Evolutionary conservation across 2,888 invertebrate species (phyloP).

Genomic region (Lottia scabra): DNA sequence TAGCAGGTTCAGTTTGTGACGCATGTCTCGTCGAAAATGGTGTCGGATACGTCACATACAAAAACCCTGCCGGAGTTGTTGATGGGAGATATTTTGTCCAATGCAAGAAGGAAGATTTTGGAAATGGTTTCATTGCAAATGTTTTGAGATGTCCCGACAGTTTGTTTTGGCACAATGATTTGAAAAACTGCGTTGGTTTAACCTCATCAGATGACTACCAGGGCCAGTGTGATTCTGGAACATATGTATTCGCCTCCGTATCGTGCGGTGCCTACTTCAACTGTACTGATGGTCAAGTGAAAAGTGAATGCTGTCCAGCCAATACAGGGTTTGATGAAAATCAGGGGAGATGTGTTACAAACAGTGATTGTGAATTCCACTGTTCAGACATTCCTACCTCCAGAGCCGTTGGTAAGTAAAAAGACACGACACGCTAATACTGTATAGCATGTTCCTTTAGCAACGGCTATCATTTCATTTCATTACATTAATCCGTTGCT

Average conservation of each 20-base stretch:
- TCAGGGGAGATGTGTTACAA: not conserved
- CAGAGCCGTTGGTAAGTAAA: too few relatives aligned
- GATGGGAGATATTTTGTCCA: not conserved
- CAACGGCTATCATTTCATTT: too few relatives aligned
- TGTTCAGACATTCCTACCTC: not conserved
- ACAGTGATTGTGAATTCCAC: not conserved
- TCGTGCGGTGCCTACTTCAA: not conserved
- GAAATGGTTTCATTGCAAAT: not conserved
- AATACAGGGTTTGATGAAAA: not conserved
- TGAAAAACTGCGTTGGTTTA: not conserved
- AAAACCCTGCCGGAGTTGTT: not conserved
- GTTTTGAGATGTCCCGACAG: not conserved
- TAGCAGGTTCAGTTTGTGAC: not conserved
- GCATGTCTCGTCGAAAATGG: not conserved
- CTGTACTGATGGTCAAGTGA: not conserved
- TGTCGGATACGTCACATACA: not conserved
- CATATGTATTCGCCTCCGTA: not conserved
- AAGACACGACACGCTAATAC: too few relatives aligned
- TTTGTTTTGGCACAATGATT: not conserved
- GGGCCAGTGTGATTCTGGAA: not conserved
- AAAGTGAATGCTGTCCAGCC: not conserved
- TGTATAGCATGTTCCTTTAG: too few relatives aligned
- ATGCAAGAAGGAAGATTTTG: not conserved
- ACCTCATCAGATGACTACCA: not conserved
- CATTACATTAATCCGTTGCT: too few relatives aligned